A percentile compares a stretch with the other conserved stretches of the same genome.
Evolutionary conservation across 2,797 vertebrate genomes (phyloP).

Genomic region (Bothrops alternatus): DNA sequence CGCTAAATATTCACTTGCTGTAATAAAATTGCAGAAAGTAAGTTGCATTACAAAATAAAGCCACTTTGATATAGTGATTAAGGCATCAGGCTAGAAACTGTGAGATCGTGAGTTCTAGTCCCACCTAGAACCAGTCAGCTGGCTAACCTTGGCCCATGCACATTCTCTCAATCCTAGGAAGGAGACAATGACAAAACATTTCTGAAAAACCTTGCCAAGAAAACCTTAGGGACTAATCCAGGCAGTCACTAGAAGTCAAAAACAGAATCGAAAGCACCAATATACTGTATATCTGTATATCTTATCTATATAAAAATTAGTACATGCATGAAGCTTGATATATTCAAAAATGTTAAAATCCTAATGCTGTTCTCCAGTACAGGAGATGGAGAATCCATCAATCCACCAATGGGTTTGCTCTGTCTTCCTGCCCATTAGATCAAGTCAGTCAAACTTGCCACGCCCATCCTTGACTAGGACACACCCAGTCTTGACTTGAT

Average conservation of each 20-base stretch:
- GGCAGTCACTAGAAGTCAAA: background rate
- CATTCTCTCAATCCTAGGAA: background rate
- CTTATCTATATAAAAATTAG: background rate
- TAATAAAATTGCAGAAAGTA: background rate
- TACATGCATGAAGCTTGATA: background rate
- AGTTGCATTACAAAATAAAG: background rate
- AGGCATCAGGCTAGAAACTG: background rate
- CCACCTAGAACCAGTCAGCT: background rate
- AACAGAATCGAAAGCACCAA: background rate
- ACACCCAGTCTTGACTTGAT: no score
- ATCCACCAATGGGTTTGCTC: no score
- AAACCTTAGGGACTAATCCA: background rate
- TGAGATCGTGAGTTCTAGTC: background rate
- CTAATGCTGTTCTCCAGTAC: no score
- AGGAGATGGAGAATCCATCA: no score
- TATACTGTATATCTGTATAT: background rate
- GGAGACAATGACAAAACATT: background rate
- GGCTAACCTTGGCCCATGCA: background rate
- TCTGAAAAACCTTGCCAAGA: background rate
- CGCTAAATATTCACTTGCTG: background rate
- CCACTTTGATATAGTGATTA: background rate
- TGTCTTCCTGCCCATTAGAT: no score
- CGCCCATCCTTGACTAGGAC: no score
- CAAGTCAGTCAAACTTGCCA: no score
- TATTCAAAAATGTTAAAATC: background rate